Conservation (phyloP, 2,113 vertebrate species). For the Oceanodroma tethys region DNA sequence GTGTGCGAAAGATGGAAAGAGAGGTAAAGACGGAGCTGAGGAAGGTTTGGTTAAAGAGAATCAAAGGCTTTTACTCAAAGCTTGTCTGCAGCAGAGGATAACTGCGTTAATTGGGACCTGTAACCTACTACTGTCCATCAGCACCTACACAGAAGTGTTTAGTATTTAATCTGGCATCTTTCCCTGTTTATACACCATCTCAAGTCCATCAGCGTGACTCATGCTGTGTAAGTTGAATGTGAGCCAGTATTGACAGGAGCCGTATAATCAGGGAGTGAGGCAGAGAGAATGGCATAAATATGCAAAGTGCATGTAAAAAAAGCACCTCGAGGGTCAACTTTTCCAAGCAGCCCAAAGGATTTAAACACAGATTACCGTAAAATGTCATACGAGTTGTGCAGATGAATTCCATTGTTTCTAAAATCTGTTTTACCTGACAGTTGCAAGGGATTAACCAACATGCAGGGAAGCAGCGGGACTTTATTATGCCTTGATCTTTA, state of each 20-base stretch:
- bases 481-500: constrained; percentile 28
- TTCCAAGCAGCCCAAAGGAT: neutral
- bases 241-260: constrained; percentile 52
- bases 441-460: constrained; percentile 38
- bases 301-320: constrained; percentile 13
- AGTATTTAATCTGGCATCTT: constrained; percentile 52
- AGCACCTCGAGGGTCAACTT: constrained; percentile 4
- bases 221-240: constrained; percentile 1
- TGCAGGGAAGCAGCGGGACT: neutral
- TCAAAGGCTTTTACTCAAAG: neutral
- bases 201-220: constrained; percentile 27
- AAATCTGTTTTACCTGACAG: constrained; percentile 35
- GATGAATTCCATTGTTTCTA: constrained; percentile 36
- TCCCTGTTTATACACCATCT: constrained; percentile 28
- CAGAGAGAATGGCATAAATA: neutral
- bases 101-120: constrained; percentile 19
- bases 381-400: neutral
- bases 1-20: neutral
- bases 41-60: neutral
- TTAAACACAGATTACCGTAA: neutral
- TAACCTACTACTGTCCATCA: constrained; percentile 49
- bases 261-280: neutral
- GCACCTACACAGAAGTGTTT: neutral
- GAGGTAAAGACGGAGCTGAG: neutral
- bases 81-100: constrained; percentile 27